These are phyloP conservation scores for Macropodus opercularis DNA, from an alignment of 2,797 vertebrate species.

Conservation along the genomic window DNA sequence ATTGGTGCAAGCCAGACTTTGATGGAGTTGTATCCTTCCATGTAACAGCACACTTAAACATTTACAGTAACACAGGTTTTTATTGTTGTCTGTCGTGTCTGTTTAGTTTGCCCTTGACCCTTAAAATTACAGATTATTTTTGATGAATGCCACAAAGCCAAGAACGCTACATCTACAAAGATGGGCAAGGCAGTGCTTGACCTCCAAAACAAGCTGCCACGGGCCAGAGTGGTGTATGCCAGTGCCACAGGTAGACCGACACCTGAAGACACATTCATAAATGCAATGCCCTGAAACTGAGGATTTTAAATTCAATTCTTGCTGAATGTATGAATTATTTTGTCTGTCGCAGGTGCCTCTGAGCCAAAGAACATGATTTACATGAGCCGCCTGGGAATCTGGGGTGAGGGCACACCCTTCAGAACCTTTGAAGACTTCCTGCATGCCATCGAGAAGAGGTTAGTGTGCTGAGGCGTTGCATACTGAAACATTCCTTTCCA, in stretches of 20 bases:
- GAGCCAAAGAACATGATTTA: conserved; percentile 99
- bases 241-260: conserved; percentile 91
- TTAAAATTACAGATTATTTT: conserved; percentile 88
- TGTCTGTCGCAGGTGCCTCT: conserved; percentile 88
- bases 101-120: conserved; percentile 75
- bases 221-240: conserved; percentile 95
- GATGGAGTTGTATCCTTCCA: conserved; percentile 96
- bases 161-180: conserved; percentile 97
- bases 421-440: conserved; percentile 95
- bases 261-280: not conserved
- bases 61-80: not conserved
- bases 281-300: not conserved
- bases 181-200: conserved; percentile 99
- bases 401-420: conserved; percentile 97
- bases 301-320: not conserved
- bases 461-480: conserved; percentile 24
- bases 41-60: not conserved
- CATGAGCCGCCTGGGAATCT: conserved; percentile 99
- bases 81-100: not conserved
- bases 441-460: conserved; percentile 97
- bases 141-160: conserved; percentile 99
- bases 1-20: conserved; percentile 95
- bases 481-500: conserved; percentile 8
- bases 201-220: conserved; percentile 94
- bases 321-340: too few species aligned